These are phyloP conservation scores for Rugalucina vietnamica DNA, from an alignment of 2,888 invertebrate genomes.

Conservation along the genomic window DNA sequence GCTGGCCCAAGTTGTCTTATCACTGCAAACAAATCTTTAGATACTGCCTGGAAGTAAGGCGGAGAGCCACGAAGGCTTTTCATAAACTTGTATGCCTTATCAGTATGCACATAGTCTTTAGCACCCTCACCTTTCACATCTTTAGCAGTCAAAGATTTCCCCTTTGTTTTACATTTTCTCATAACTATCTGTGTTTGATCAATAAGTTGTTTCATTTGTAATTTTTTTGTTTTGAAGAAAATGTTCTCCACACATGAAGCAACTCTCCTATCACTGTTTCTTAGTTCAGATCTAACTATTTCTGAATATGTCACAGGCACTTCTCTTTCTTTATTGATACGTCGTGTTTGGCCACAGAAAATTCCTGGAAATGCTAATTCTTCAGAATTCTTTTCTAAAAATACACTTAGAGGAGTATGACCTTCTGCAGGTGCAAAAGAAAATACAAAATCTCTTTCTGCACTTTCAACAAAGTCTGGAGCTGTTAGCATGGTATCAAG, in stretches of 20 bases:
- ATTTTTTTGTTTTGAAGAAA: conserved; percentile 43
- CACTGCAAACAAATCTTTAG: conserved; percentile 35
- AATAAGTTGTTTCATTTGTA: conserved; percentile 42
- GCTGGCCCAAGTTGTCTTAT: conserved; percentile 35
- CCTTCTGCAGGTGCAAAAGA: conserved; percentile 39
- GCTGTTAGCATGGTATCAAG: conserved; percentile 32
- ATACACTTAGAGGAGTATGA: conserved; percentile 19
- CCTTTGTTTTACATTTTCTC: conserved; percentile 32
- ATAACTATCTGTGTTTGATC: conserved; percentile 28
- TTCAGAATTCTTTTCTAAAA: conserved; percentile 35
- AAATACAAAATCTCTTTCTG: conserved; percentile 29
- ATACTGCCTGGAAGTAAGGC: conserved; percentile 29
- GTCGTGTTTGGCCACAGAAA: conserved; percentile 24
- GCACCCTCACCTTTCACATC: conserved; percentile 20
- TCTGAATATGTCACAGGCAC: conserved; percentile 21
- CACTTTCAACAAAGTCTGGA: conserved; percentile 36
- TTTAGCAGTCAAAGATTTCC: conserved; percentile 20
- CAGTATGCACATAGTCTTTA: conserved; percentile 12
- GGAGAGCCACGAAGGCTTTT: conserved; percentile 37
- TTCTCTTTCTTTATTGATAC: not conserved
- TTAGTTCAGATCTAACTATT: conserved; percentile 38
- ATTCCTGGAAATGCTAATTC: conserved; percentile 47
- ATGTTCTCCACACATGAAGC: conserved; percentile 35
- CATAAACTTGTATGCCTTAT: conserved; percentile 36
- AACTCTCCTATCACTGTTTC: conserved; percentile 26